These are phyloP conservation scores for Leptobrachium leishanense DNA, from an alignment of 2,113 vertebrate species.

Conservation along the genomic window DNA sequence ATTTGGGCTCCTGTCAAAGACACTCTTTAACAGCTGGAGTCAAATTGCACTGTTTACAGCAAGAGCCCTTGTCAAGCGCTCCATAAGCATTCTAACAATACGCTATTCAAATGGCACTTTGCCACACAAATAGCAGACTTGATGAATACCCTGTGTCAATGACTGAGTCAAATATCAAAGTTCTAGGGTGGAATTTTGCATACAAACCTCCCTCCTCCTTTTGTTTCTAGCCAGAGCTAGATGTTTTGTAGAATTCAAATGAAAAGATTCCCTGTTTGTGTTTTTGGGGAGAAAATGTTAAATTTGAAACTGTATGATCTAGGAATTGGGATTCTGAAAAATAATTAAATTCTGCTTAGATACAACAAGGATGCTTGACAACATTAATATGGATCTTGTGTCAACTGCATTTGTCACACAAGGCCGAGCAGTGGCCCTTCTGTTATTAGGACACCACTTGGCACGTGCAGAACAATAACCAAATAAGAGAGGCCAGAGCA, in stretches of 20 bases:
- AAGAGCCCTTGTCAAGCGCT: conserved; percentile 85
- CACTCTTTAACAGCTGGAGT: conserved; percentile 97
- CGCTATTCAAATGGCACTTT: conserved; percentile 81
- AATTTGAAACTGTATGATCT: conserved; percentile 62
- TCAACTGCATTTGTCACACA: conserved; percentile 74
- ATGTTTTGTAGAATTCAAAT: background rate
- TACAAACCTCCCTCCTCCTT: conserved; percentile 57
- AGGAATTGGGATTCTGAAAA: conserved; percentile 58
- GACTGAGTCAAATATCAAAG: conserved; percentile 68
- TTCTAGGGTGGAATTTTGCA: conserved; percentile 65
- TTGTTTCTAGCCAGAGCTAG: conserved; percentile 2
- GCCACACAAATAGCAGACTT: conserved; percentile 78
- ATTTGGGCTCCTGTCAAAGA: conserved; percentile 92
- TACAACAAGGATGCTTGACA: conserved; percentile 71
- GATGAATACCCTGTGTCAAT: conserved; percentile 71
- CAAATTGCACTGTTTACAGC: conserved; percentile 99
- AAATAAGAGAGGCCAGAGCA: conserved; percentile 61
- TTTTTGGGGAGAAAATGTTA: conserved; percentile 41
- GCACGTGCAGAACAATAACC: conserved; percentile 70
- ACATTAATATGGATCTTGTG: conserved; percentile 74
- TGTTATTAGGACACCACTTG: conserved; percentile 61
- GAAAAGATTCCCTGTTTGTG: conserved; percentile 5
- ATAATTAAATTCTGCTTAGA: conserved; percentile 77
- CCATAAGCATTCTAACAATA: conserved; percentile 80
- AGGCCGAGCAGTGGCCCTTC: conserved; percentile 56